Percentiles rank a stretch among this genome's conserved stretches.
Conservation (phyloP, 2,888 invertebrate species). For the Lasioglossum zephyrum region DNA sequence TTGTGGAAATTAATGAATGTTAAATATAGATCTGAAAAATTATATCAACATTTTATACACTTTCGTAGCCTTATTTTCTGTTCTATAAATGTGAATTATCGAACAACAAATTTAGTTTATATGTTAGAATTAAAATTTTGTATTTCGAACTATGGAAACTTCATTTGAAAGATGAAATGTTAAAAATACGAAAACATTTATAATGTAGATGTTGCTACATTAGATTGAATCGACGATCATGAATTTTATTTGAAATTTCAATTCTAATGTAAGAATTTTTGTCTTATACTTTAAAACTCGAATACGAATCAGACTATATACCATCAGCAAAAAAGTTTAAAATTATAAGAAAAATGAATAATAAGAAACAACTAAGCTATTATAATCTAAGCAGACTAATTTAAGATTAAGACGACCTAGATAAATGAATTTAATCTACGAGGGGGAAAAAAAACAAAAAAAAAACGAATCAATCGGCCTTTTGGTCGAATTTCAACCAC, state of each 20-base stretch:
- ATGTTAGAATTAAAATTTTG: slow-evolving; percentile 30
- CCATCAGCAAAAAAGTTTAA: slow-evolving; percentile 35
- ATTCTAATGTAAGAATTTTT: slow-evolving; percentile 17
- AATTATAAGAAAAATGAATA: slow-evolving; percentile 43
- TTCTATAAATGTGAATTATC: slow-evolving; percentile 18
- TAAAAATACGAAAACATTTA: not conserved
- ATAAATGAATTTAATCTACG: slow-evolving; percentile 59
- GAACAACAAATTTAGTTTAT: not conserved
- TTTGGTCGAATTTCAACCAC: slow-evolving; percentile 39
- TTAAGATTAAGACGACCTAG: slow-evolving; percentile 60
- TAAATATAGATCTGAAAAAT: slow-evolving; percentile 24
- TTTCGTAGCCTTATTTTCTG: slow-evolving; percentile 9
- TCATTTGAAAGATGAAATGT: slow-evolving; percentile 5
- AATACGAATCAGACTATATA: slow-evolving; percentile 30
- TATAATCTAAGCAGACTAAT: slow-evolving; percentile 69
- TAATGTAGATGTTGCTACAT: slow-evolving; percentile 32
- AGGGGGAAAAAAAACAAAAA: not conserved
- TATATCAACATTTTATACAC: slow-evolving; percentile 21
- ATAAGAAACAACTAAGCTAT: slow-evolving; percentile 61
- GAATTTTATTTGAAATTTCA: slow-evolving; percentile 35
- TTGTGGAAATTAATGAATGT: slow-evolving; percentile 18
- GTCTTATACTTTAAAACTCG: slow-evolving; percentile 13
- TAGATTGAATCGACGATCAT: slow-evolving; percentile 14
- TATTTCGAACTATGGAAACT: not conserved
- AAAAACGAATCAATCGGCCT: slow-evolving; percentile 53